Conservation (phyloP, 2,888 invertebrate species). For the Torymus texanus region DNA sequence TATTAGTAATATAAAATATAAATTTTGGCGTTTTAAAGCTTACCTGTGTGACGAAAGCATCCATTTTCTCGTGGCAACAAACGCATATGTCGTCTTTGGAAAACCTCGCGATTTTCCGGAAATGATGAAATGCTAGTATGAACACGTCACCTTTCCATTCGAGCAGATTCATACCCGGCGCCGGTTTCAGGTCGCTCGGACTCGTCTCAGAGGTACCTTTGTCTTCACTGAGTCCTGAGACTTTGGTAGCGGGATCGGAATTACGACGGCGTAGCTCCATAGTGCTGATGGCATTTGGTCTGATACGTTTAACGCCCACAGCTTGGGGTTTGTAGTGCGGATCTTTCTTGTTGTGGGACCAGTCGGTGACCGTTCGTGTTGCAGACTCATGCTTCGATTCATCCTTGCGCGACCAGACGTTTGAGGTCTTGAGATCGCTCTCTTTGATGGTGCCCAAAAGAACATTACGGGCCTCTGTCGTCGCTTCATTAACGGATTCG, state of each 20-base stretch:
- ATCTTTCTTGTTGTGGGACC: slow-evolving; percentile 71
- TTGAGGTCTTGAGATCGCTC: slow-evolving; percentile 62
- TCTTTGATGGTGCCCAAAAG: slow-evolving; percentile 73
- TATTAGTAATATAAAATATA: not conserved
- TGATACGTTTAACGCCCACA: slow-evolving; percentile 63
- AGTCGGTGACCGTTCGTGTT: slow-evolving; percentile 69
- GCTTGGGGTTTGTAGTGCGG: slow-evolving; percentile 50
- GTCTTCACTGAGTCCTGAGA: slow-evolving; percentile 73
- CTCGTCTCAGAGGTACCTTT: slow-evolving; percentile 75
- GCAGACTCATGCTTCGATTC: slow-evolving; percentile 46
- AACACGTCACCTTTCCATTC: slow-evolving; percentile 81
- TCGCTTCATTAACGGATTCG: slow-evolving; percentile 68
- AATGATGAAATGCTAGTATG: slow-evolving; percentile 85
- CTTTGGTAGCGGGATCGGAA: slow-evolving; percentile 83
- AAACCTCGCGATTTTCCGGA: slow-evolving; percentile 86
- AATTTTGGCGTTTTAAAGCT: not conserved
- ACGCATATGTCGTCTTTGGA: slow-evolving; percentile 89
- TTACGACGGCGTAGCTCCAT: slow-evolving; percentile 82
- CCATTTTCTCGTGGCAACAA: slow-evolving; percentile 87
- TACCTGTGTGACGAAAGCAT: slow-evolving; percentile 84
- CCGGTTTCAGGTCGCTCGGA: slow-evolving; percentile 75
- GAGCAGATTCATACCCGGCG: slow-evolving; percentile 77
- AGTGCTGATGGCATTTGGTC: slow-evolving; percentile 72
- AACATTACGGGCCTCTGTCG: slow-evolving; percentile 67
- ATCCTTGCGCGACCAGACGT: slow-evolving; percentile 50